Base-by-base conservation (phyloP, 2,113 vertebrate genomes). In the Tylochromis polylepis region DNA sequence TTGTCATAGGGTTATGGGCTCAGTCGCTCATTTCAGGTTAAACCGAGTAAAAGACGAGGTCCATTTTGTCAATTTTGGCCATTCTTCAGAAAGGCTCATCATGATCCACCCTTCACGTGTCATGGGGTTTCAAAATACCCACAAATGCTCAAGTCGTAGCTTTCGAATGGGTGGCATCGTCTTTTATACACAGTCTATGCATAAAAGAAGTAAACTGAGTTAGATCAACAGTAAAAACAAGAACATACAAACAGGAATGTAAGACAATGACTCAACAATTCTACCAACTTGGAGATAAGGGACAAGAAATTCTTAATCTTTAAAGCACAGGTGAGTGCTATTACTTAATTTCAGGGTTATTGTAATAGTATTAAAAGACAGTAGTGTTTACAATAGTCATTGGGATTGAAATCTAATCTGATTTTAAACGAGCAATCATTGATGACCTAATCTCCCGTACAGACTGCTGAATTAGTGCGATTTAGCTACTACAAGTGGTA, bases 31-130 rank as follows among this genome's bases (percentile, higher is more conserved):
- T 0, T 77, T 77, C 10, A 29, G 10, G 16, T 51, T 51, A 77
- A 5, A n/a, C 49, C 14, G 20, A 14, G 46, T 12, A 31, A 20
- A 51, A 77, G 15, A 31, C 11, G 0, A 8, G 0, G 24, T 77
- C 4, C 0, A 7, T 1, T 77, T 49, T 0, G 15, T 0, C 14
- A 27, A 29, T 46, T 43, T 72, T 29, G 22, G 22, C 10, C 11
- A 0, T 75, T 31, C 2, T 20, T 77, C 70, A n/a, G 72, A 51
- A 31, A 29, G 43, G 16, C 51, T 15, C 9, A 0, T 49, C n/a
- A 0, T 1, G 65, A 72, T 43, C 24, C 22, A 72, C 3, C 38
- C 3, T 46, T 72, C 2, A 1, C 65, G 14, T 3, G 1, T 46
- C 12, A 46, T 14, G 43, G 5, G 43, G 43, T 12, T 2, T 46